Evolutionary conservation across 2,888 invertebrate genomes (phyloP).

Genomic region (Atrina japonica): DNA sequence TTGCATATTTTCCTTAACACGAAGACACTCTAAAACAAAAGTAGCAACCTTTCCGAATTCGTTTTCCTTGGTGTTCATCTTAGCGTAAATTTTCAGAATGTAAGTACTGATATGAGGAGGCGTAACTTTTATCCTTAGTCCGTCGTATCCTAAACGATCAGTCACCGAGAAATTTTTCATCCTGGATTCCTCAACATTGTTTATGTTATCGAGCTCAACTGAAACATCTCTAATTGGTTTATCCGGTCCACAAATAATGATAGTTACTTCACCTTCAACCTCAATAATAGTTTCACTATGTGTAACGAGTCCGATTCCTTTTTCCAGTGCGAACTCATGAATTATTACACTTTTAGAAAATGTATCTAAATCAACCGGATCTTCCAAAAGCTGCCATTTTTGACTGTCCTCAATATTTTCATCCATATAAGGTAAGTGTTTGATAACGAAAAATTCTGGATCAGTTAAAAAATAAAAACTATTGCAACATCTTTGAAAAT

Average conservation of each 20-base stretch:
- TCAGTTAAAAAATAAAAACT: conserved; percentile 70
- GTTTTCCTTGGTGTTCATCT: conserved; percentile 42
- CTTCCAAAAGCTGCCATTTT: conserved; percentile 38
- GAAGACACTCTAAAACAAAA: conserved; percentile 51
- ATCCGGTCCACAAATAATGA: conserved; percentile 24
- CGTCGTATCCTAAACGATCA: conserved; percentile 43
- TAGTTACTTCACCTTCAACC: conserved; percentile 15
- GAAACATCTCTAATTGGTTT: conserved; percentile 16
- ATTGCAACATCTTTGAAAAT: conserved; percentile 53
- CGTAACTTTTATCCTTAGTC: conserved; percentile 51
- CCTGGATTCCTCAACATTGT: conserved; percentile 14
- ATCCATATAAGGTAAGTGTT: conserved; percentile 64
- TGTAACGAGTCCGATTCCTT: conserved; percentile 30
- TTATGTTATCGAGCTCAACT: conserved; percentile 25
- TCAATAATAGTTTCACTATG: conserved; percentile 30
- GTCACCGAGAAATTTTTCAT: conserved; percentile 12
- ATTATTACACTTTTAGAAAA: conserved; percentile 35
- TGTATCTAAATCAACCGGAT: conserved; percentile 33
- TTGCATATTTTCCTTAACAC: conserved; percentile 21
- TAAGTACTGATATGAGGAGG: conserved; percentile 50
- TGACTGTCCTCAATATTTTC: conserved; percentile 49
- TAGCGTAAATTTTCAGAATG: conserved; percentile 49
- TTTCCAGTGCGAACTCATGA: conserved; percentile 34
- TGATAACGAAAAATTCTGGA: conserved; percentile 61
- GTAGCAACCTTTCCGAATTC: conserved; percentile 49